Conservation (phyloP, 2,113 vertebrate genomes). For the Syrrhaptes paradoxus region DNA sequence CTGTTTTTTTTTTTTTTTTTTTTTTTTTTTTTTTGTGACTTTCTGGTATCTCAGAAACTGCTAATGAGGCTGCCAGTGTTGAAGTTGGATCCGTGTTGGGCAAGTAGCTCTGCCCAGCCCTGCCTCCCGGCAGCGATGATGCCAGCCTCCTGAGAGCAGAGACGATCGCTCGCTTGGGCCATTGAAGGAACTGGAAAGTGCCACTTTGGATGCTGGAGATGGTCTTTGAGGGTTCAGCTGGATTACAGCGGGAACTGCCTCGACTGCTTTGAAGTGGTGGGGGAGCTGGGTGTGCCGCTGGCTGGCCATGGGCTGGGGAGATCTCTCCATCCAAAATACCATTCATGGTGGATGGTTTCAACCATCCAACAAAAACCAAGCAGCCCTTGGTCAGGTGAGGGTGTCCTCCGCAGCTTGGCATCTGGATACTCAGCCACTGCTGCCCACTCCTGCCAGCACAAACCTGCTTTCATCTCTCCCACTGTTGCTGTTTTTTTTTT, state of each 20-base stretch:
- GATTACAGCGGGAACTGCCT: not conserved
- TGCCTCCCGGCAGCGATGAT: not conserved
- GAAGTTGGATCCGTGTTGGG: not conserved
- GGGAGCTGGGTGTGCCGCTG: not conserved
- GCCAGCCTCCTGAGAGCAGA: not conserved
- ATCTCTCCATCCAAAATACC: not conserved
- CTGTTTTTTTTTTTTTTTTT: not conserved
- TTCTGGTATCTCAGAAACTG: not conserved
- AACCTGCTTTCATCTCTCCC: not conserved
- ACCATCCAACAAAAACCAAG: fast-evolving
- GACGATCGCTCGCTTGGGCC: not conserved
- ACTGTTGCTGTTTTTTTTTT: not conserved
- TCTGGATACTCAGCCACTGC: fast-evolving
- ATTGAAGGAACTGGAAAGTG: not conserved
- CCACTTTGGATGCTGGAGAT: not conserved
- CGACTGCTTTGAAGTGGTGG: not conserved
- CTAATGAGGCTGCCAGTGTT: fast-evolving
- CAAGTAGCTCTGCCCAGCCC: not conserved
- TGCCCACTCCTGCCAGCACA: not conserved
- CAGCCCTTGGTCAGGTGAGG: not conserved
- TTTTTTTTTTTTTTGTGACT: not conserved
- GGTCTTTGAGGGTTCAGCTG: not conserved
- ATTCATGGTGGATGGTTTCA: not conserved
- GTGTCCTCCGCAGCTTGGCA: not conserved
- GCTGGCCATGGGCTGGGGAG: not conserved